Evolutionary conservation across 2,888 invertebrate species (phyloP), one percentile per base, ranked within the genome.

Genomic region (Malachius bipustulatus): DNA sequence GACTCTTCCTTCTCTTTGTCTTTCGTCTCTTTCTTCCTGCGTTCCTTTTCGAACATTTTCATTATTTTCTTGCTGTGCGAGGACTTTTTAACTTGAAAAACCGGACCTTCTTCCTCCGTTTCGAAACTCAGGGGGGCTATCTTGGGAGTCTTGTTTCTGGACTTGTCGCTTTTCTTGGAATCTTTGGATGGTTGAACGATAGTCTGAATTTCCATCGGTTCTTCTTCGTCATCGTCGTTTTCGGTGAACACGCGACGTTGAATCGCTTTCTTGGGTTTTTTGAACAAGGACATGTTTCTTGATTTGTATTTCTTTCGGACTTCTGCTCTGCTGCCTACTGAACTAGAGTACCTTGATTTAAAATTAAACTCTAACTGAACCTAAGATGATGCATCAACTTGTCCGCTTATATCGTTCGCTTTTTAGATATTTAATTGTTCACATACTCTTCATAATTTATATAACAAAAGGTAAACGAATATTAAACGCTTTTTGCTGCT

Each of bases 11-110:
- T 57, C 35, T 51, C 50, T 26, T 39, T 59, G 57, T 71, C 71
- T 59, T 70, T 72, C 55, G 24, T n/a, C 24, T 66, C 67, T 56
- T 69, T 71, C 48, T 69, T 70, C 47, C 67, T 69, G 37, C 77
- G 75, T 57, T 87, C 85, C 60, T 80, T 82, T 55, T 87, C 84
- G 53, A 83, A 66, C 58, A 83, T 78, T 57, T 82, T 82, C 67
- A 87, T 82, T 36, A 91, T 71, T 59, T 82, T 77, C 62, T 90
- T 85, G 63, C 91, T 91, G 55, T 91, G 85, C 4, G 87, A 88
- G 4, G 94, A 91, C 63, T 94, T 94, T 62, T 89, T 91, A 33
- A 96, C 87, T 72, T 91, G 84, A 63, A 96, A 94, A 34, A 85
- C 80, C 65, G 91, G 91, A 14, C 77, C 82, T 48, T 77, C 78